A percentile compares a stretch with the other conserved stretches of the same genome.
phyloP scores from a whole-genome alignment of 2,888 invertebrate genomes.

The Gandaritis pyraliata region DNA sequence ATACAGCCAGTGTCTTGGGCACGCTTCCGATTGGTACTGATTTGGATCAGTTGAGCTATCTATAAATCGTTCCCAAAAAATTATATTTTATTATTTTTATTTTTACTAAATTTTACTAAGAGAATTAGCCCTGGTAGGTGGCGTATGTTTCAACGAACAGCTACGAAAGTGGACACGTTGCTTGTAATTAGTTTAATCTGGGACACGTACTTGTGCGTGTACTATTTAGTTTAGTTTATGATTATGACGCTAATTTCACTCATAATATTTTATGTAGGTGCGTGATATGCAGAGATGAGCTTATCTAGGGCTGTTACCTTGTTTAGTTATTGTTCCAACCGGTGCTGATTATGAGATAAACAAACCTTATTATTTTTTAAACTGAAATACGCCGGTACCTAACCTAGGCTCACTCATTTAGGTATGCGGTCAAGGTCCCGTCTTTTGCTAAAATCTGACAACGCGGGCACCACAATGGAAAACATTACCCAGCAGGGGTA shows the following conservation, averaged over 20 bases:
- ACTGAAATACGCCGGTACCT: too few relatives aligned
- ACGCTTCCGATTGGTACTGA: too few relatives aligned
- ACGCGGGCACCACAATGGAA: conserved; percentile 14
- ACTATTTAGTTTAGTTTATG: conserved; percentile 19
- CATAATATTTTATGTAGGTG: conserved; percentile 12
- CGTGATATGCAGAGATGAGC: conserved; percentile 9
- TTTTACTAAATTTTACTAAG: too few relatives aligned
- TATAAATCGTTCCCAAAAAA: too few relatives aligned
- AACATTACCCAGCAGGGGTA: conserved; percentile 22
- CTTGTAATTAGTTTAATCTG: conserved; percentile 23
- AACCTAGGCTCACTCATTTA: too few relatives aligned
- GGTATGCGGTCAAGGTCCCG: too few relatives aligned
- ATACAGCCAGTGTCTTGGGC: too few relatives aligned
- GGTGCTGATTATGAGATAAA: neutral
- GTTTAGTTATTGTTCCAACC: neutral
- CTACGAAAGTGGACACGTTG: conserved; percentile 14
- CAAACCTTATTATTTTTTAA: neutral
- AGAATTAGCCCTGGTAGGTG: too few relatives aligned
- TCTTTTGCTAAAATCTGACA: neutral
- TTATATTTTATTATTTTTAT: too few relatives aligned
- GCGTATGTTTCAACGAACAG: neutral
- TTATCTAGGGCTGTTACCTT: conserved; percentile 7
- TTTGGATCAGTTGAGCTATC: too few relatives aligned
- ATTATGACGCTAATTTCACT: conserved; percentile 8
- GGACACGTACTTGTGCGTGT: conserved; percentile 7